Percentiles rank a stretch among this genome's conserved stretches.
phyloP scores from a whole-genome alignment of 1,140 invertebrate genomes.

The Drosophila pruinosa region DNA sequence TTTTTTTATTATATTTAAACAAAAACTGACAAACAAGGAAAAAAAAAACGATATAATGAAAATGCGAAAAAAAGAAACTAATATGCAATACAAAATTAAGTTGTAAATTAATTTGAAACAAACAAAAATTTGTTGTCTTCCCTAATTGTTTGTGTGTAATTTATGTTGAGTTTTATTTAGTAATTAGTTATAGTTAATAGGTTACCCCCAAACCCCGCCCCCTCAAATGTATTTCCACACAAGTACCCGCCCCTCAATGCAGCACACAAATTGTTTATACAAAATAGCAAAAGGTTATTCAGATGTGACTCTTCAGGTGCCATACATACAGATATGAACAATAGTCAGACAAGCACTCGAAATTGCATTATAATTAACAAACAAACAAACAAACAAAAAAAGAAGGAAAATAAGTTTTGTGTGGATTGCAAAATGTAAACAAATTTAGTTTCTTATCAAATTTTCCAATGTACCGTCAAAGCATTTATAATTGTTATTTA shows the following conservation, averaged over 20 bases:
- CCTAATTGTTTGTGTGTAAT: conserved; percentile 66
- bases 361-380: not conserved
- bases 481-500: conserved; percentile 80
- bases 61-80: conserved; percentile 17
- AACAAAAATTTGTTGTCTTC: conserved; percentile 68
- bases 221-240: conserved; percentile 38
- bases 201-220: not conserved
- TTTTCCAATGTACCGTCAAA: conserved; percentile 80
- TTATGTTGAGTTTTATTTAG: conserved; percentile 74
- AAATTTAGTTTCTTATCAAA: conserved; percentile 70
- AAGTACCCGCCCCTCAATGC: conserved; percentile 3
- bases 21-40: conserved; percentile 22
- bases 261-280: not conserved
- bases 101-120: conserved; percentile 36
- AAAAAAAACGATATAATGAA: too few relatives aligned
- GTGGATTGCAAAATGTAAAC: conserved; percentile 34
- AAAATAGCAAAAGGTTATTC: conserved; percentile 16
- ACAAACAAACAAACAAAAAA: conserved; percentile 20
- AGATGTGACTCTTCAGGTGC: conserved; percentile 73
- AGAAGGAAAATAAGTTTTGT: conserved; percentile 25
- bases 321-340: conserved; percentile 53
- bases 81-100: conserved; percentile 39
- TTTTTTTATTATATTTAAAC: conserved; percentile 53
- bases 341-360: conserved; percentile 56
- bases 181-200: conserved; percentile 28